Conservation (phyloP, 2,797 vertebrate species). For the Poecilia velifera region DNA sequence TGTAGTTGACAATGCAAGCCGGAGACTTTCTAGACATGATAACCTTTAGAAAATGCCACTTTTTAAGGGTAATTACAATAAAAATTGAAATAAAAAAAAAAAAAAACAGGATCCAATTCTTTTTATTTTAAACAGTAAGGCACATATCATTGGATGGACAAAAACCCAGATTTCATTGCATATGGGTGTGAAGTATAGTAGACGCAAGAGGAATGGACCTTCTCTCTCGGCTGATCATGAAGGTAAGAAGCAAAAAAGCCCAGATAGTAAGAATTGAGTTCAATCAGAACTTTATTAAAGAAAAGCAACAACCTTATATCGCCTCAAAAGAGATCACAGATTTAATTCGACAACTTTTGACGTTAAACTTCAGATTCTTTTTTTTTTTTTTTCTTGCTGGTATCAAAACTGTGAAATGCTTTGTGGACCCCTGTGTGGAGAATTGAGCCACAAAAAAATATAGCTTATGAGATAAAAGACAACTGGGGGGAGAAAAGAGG, state of each 20-base stretch:
- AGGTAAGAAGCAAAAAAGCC: not conserved
- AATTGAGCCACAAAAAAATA: not conserved
- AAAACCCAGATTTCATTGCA: not conserved
- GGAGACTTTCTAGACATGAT: slow-evolving; percentile 41
- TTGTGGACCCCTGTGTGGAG: not conserved
- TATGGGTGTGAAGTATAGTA: not conserved
- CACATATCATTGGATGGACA: not conserved
- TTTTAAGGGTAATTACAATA: not conserved
- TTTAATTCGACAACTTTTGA: not conserved
- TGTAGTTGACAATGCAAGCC: slow-evolving; percentile 65
- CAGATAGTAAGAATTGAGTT: not conserved
- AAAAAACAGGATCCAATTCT: not conserved
- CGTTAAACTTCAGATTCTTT: not conserved
- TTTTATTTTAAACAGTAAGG: not conserved
- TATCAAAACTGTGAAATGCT: not conserved
- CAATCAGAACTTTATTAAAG: not conserved
- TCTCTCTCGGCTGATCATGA: not conserved
- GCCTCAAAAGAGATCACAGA: not conserved
- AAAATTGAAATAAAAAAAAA: not conserved
- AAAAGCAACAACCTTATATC: not conserved
- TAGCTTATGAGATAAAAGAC: not conserved
- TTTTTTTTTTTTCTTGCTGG: not conserved
- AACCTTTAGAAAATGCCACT: not conserved
- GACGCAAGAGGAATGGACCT: not conserved
- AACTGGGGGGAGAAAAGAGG: not conserved